phyloP scores from a whole-genome alignment of 2,888 invertebrate species.

The Selenia dentaria region DNA sequence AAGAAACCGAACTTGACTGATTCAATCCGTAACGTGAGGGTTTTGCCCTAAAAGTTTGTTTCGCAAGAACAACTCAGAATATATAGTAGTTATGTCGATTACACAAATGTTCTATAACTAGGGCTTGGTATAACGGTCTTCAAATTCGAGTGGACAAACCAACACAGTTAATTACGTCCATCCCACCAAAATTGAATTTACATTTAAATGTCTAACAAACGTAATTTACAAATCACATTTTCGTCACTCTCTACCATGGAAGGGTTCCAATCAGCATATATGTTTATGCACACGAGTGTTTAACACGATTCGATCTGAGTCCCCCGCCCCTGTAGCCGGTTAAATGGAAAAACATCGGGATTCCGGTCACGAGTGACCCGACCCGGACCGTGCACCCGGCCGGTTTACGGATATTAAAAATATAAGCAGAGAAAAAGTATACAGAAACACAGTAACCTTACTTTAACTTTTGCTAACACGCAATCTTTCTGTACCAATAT shows the following conservation, averaged over 20 bases:
- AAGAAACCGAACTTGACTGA: too few relatives aligned
- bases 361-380: slow-evolving; percentile 22
- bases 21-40: too few relatives aligned
- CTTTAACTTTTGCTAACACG: too few relatives aligned
- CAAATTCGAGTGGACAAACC: too few relatives aligned
- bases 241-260: background rate
- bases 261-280: slow-evolving; percentile 16
- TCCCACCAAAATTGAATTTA: background rate
- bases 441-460: too few relatives aligned
- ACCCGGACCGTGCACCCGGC: background rate
- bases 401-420: slow-evolving; percentile 13
- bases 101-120: too few relatives aligned
- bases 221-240: slow-evolving; percentile 10
- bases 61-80: too few relatives aligned
- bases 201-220: background rate
- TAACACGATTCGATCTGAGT: slow-evolving; percentile 6
- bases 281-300: slow-evolving; percentile 13
- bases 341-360: slow-evolving; percentile 9
- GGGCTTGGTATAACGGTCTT: too few relatives aligned
- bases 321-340: background rate
- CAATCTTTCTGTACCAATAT: too few relatives aligned
- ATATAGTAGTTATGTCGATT: too few relatives aligned
- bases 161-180: too few relatives aligned
- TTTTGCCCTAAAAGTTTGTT: too few relatives aligned
- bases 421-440: slow-evolving; percentile 6